Conservation (phyloP, 2,113 vertebrate species). For the Variabilichromis moorii region DNA sequence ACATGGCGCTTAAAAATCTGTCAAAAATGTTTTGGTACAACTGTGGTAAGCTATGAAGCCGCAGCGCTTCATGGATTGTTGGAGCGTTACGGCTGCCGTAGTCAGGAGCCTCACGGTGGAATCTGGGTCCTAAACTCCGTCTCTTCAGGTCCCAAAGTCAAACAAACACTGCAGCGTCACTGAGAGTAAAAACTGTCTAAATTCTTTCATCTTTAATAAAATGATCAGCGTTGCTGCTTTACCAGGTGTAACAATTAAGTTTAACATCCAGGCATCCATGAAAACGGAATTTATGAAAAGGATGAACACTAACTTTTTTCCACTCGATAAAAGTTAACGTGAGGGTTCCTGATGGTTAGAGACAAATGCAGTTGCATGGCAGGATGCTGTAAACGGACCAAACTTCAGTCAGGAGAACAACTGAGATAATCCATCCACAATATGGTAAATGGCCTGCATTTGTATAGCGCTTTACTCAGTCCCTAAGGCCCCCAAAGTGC, state of each 20-base stretch:
- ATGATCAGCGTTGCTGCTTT: accelerated
- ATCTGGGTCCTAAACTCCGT: background rate
- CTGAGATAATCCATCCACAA: background rate
- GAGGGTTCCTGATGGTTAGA: accelerated
- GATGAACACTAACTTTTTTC: accelerated
- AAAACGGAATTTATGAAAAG: accelerated
- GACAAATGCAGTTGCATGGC: no score
- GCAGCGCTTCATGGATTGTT: background rate
- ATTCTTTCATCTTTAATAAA: background rate
- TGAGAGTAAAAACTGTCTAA: background rate
- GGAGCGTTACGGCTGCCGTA: accelerated
- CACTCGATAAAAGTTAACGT: accelerated
- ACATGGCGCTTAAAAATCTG: accelerated
- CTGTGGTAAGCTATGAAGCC: accelerated
- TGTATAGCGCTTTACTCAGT: no score
- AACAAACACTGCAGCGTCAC: accelerated
- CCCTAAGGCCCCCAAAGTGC: accelerated
- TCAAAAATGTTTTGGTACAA: background rate
- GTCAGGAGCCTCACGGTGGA: accelerated
- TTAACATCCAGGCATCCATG: no score
- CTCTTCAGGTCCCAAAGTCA: background rate
- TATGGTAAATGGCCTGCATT: background rate
- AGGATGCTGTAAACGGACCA: background rate
- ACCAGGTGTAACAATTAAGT: no score
- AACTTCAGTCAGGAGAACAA: accelerated